Percentiles rank a stretch among this genome's conserved stretches.
These are phyloP conservation scores for Hermetia illucens DNA, from an alignment of 1,140 invertebrate genomes.

Conservation along the genomic window DNA sequence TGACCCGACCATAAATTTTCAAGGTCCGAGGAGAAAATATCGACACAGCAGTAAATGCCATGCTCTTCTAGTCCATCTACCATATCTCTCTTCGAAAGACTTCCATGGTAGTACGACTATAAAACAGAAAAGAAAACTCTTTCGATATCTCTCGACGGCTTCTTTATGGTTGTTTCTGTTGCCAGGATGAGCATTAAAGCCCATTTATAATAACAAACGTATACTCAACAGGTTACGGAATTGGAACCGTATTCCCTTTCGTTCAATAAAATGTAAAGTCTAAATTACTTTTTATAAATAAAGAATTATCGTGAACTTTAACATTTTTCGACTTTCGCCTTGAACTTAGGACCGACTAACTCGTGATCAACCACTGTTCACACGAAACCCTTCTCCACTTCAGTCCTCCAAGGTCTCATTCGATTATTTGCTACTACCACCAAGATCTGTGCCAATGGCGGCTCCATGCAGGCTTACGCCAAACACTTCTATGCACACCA, in stretches of 20 bases:
- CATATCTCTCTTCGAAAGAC: conserved; percentile 60
- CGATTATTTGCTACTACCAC: conserved; percentile 79
- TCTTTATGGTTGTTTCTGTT: conserved; percentile 35
- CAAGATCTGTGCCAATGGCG: conserved; percentile 72
- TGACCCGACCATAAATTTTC: conserved; percentile 16
- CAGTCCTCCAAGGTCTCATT: conserved; percentile 72
- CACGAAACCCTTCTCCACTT: conserved; percentile 83
- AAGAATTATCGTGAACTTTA: too few relatives aligned
- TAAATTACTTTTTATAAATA: conserved; percentile 27
- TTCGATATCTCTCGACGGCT: conserved; percentile 53
- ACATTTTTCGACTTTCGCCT: conserved; percentile 41
- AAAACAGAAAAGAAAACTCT: conserved; percentile 56
- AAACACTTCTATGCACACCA: conserved; percentile 61
- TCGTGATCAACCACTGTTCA: conserved; percentile 81
- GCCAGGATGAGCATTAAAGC: conserved; percentile 15
- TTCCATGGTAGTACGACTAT: conserved; percentile 40
- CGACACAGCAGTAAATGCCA: conserved; percentile 10
- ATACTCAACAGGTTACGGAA: conserved; percentile 47
- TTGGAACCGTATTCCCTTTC: conserved; percentile 55
- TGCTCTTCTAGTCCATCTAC: conserved; percentile 30
- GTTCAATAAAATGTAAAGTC: conserved; percentile 48
- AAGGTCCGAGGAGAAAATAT: conserved; percentile 56
- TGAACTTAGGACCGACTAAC: conserved; percentile 75
- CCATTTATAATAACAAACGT: conserved; percentile 12
- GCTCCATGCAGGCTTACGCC: conserved; percentile 64